Evolutionary conservation across 2,797 vertebrate species (phyloP), one percentile per base, ranked within the genome.

Genomic region (Petrocephalus sullivani): DNA sequence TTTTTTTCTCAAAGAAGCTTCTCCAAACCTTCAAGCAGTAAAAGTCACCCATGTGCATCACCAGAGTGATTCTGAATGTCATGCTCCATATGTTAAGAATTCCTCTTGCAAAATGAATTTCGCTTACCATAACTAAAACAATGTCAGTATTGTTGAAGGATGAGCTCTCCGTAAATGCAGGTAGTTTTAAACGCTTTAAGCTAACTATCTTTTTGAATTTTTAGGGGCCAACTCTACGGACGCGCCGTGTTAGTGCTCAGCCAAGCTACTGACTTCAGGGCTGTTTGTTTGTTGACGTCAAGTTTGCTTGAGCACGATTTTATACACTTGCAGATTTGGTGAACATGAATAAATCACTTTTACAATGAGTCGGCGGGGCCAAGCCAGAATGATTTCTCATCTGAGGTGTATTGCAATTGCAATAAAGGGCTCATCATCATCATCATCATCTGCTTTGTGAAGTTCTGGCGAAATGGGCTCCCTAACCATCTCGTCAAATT

Each of bases 41-140:
- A 85, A 85, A 85, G 28, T 85, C 84, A 41, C 23, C 19, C 84
- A 41, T 60, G 84, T 85, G 84, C 84, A 85, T 57, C 84, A 33
- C 28, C 84, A 57, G 84, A 41, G 23, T 85, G 53, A 60, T 85
- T 85, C 19, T 85, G 56, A 85, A 57, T 37, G 54, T 85, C 33
- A 58, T 85, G 84, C 54, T 60, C 54, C 84, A 57, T 58, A 85
- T 85, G 51, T 57, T 58, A 85, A 33, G 56, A 37, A 85, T 85
- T 85, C 84, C 54, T 85, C 6, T 85, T 57, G 84, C 84, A 58
- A 37, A 85, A 85, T 85, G 84, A 54, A 37, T 85, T 57, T 37
- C 56, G 28, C 84, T 58, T 57, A 58, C 84, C 16, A 41, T 12
- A 37, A 58, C 84, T 21, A 37, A 85, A 85, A 85, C 84, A 85